phyloP scores from a whole-genome alignment of 2,113 vertebrate genomes.

The Callopanchax toddi region DNA sequence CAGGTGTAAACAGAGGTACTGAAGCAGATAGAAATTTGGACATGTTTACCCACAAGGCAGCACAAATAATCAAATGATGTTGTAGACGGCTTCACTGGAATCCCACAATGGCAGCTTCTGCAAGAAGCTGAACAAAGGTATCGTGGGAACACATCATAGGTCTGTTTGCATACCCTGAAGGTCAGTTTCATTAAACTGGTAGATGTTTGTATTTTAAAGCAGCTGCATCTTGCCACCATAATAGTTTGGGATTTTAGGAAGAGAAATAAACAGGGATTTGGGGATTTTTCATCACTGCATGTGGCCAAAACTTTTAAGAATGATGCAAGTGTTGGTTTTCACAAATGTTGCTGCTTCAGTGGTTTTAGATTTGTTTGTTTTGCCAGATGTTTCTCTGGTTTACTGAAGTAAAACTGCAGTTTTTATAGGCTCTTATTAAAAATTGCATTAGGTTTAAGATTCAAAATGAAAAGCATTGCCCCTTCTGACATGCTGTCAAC shows the following conservation, averaged over 20 bases:
- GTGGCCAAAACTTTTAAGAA: no score
- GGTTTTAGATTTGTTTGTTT: no score
- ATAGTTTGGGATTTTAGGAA: neutral
- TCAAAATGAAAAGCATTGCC: no score
- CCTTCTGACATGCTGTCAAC: no score
- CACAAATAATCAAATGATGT: slow-evolving; percentile 35
- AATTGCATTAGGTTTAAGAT: no score
- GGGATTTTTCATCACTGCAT: no score
- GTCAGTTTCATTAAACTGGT: neutral
- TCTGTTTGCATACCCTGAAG: neutral
- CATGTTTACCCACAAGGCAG: slow-evolving; percentile 29
- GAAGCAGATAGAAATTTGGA: slow-evolving; percentile 30
- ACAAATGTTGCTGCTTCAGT: no score
- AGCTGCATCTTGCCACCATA: neutral
- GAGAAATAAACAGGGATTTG: neutral
- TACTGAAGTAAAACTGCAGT: no score
- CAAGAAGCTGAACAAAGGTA: neutral
- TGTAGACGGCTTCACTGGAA: slow-evolving; percentile 7
- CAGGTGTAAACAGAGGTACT: slow-evolving; percentile 40
- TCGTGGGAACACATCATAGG: neutral
- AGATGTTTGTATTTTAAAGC: neutral
- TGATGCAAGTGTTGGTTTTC: no score
- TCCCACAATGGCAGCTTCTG: slow-evolving; percentile 17
- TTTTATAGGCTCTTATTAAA: no score
- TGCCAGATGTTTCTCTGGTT: no score